Percentiles rank a stretch among this genome's conserved stretches.
Conservation (phyloP, 2,888 invertebrate genomes). For the Boloria selene region DNA sequence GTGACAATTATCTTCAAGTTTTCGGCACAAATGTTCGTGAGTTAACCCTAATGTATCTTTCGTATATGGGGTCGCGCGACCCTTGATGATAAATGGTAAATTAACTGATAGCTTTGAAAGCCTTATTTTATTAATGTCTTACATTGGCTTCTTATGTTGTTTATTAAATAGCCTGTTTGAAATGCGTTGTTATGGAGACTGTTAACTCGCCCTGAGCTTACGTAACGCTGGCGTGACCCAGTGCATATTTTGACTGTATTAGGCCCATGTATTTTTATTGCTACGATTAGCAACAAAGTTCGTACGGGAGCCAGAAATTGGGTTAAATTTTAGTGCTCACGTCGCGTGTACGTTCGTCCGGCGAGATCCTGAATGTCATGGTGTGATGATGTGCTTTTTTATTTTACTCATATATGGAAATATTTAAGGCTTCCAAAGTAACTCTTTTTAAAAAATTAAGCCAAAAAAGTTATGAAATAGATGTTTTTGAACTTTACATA, state of each 20-base stretch:
- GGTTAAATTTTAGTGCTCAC: slow-evolving; percentile 41
- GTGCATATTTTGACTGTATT: slow-evolving; percentile 47
- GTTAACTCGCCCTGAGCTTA: slow-evolving; percentile 46
- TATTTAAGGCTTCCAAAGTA: neutral
- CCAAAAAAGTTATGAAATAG: too few species aligned
- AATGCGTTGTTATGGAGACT: slow-evolving; percentile 51
- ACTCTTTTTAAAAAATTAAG: neutral
- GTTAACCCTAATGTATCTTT: neutral
- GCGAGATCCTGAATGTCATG: slow-evolving; percentile 21
- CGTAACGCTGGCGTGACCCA: slow-evolving; percentile 53
- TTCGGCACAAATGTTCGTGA: neutral
- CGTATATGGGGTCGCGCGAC: neutral
- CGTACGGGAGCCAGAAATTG: slow-evolving; percentile 35
- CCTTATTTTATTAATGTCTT: neutral
- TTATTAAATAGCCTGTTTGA: slow-evolving; percentile 47
- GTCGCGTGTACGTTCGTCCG: slow-evolving; percentile 15
- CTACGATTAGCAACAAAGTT: slow-evolving; percentile 47
- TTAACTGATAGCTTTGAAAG: slow-evolving; percentile 8
- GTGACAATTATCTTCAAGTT: slow-evolving; percentile 1
- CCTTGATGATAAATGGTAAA: neutral
- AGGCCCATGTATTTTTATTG: slow-evolving; percentile 44
- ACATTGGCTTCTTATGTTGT: slow-evolving; percentile 25
- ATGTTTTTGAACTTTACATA: too few species aligned
- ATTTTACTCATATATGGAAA: neutral
- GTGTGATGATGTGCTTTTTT: slow-evolving; percentile 24